Percentiles rank a stretch among this genome's conserved stretches.
phyloP scores from a whole-genome alignment of 2,113 vertebrate species.

The Tachysurus vachellii region DNA sequence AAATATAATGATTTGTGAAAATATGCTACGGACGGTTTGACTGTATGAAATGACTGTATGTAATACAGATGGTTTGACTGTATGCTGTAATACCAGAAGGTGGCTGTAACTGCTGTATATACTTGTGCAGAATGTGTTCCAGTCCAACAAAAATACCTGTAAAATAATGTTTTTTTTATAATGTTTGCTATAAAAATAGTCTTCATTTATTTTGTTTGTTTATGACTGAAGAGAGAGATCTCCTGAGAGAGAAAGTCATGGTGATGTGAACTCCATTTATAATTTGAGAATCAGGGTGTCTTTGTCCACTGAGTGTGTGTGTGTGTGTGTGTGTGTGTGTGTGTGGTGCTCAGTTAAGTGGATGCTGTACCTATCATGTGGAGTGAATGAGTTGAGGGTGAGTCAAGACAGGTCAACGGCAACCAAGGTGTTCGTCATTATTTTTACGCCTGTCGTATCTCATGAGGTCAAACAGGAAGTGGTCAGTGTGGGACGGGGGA shows the following conservation, averaged over 20 bases:
- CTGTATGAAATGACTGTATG: too few relatives aligned
- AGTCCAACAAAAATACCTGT: not conserved
- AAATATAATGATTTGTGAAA: not conserved
- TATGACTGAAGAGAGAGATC: not conserved
- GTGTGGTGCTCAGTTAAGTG: constrained; percentile 76
- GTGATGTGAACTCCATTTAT: not conserved
- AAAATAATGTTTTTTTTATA: not conserved
- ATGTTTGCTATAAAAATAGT: not conserved
- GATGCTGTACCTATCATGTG: constrained; percentile 86
- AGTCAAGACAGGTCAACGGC: constrained; percentile 83
- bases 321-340: constrained; percentile 38
- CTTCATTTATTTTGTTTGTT: constrained; percentile 1
- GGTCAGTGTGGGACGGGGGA: constrained; percentile 76
- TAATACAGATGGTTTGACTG: not conserved
- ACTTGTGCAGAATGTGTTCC: not conserved
- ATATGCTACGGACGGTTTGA: not conserved
- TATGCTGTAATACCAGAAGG: not conserved
- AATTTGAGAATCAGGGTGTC: not conserved
- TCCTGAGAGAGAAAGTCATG: not conserved
- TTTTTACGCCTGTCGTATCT: constrained; percentile 99
- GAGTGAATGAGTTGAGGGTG: constrained; percentile 83
- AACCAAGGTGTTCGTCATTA: constrained; percentile 98
- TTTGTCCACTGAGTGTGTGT: constrained; percentile 9
- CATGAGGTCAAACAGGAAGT: constrained; percentile 87
- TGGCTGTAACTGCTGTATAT: not conserved